Percentiles rank a stretch among this genome's conserved stretches.
These are phyloP conservation scores for Tipula lateralis DNA, from an alignment of 2,888 invertebrate species.

Conservation along the genomic window DNA sequence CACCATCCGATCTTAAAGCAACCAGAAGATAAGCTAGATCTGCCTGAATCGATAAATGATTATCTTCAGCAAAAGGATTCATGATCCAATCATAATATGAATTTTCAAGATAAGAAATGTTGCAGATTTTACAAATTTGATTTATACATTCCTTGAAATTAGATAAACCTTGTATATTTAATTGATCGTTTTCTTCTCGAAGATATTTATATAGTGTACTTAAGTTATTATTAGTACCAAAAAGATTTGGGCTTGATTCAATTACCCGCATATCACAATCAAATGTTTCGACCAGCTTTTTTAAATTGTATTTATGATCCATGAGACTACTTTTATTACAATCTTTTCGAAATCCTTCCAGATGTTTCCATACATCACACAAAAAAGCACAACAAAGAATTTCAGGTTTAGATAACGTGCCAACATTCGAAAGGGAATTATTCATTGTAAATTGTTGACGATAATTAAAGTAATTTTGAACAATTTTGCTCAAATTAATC, in stretches of 20 bases:
- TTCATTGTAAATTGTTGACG: background rate
- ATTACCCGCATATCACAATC: background rate
- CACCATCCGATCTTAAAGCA: background rate
- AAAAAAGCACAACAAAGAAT: background rate
- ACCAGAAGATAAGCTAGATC: background rate
- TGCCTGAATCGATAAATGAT: background rate
- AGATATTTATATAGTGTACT: background rate
- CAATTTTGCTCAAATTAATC: background rate
- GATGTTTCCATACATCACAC: background rate
- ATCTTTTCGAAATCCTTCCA: background rate
- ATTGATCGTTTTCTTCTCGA: background rate
- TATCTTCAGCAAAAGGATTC: background rate
- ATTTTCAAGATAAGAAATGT: background rate
- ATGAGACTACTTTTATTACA: background rate
- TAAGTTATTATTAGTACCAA: too few species aligned
- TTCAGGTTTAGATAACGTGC: background rate
- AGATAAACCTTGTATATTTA: too few species aligned
- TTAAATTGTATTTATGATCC: background rate
- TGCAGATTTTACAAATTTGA: background rate
- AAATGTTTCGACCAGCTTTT: background rate
- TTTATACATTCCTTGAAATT: background rate
- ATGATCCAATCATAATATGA: background rate
- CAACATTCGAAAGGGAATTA: background rate
- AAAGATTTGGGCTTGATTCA: background rate
- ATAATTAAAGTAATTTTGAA: background rate